Evolutionary conservation across 1,140 invertebrate species (phyloP), one percentile per base, ranked within the genome.

Genomic region (Chrysomallon squamiferum): DNA sequence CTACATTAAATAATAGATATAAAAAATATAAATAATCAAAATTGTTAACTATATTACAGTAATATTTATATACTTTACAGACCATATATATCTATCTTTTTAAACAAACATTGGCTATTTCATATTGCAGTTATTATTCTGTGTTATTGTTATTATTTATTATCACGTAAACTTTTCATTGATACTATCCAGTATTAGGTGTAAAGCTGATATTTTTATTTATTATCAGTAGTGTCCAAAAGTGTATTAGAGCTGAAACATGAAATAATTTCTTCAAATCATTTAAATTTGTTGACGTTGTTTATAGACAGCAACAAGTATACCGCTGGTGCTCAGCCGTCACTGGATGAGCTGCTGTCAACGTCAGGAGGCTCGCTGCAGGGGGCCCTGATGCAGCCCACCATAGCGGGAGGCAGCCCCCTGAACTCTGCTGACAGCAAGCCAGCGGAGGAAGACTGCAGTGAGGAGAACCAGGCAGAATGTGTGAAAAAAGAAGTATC

Each of bases 261-360:
- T n/a, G n/a, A n/a, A n/a, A n/a, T n/a, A n/a, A n/a, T n/a, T n/a
- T n/a, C n/a, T n/a, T n/a, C n/a, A n/a, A n/a, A n/a, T n/a, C n/a
- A n/a, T n/a, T n/a, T n/a, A n/a, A n/a, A n/a, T n/a, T n/a, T n/a
- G n/a, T n/a, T n/a, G n/a, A n/a, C 18, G 3, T 2, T 3, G 18
- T 15, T 9, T 59, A 32, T n/a, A 33, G 18, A 22, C 27, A 25
- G 18, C 27, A 27, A 27, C 27, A 27, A 5, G 9, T 25, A 59
- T n/a, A 30, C 49, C 25, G 18, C 9, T n/a, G 5, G 22, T 33
- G 20, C 25, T 33, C 58, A 69, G 49, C 62, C 47, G 1, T 70
- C 70, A 35, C 66, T 79, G 18, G 77, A 79, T 70, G 77, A 79
- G 7, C 61, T 79, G 25, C 59, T 79, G 49, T 69, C 62, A 18